phyloP scores from a whole-genome alignment of 2,888 invertebrate genomes.

The Sclerodermus sp. region DNA sequence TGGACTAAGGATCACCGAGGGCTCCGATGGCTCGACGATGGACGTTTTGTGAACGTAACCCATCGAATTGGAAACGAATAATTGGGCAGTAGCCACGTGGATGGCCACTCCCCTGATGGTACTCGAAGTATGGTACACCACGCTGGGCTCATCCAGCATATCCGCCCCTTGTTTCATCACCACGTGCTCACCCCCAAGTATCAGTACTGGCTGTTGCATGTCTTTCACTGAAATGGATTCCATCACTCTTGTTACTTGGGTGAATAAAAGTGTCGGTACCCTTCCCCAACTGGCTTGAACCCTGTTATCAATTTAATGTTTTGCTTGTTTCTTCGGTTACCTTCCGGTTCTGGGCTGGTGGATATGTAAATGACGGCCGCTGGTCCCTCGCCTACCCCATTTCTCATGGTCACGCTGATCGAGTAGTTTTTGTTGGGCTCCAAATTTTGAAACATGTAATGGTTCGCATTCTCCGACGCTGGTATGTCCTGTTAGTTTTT shows the following conservation, averaged over 20 bases:
- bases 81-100: constrained; percentile 70
- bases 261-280: too few species aligned
- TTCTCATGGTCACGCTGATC: constrained; percentile 78
- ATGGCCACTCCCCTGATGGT: constrained; percentile 72
- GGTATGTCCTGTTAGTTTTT: constrained; percentile 68
- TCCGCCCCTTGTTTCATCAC: constrained; percentile 70
- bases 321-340: constrained; percentile 59
- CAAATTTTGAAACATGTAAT: constrained; percentile 78
- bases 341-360: constrained; percentile 69
- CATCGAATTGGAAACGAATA: constrained; percentile 77
- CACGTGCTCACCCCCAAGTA: constrained; percentile 70
- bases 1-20: constrained; percentile 61
- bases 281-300: too few species aligned
- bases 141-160: constrained; percentile 69
- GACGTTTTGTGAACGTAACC: constrained; percentile 65
- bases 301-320: neutral
- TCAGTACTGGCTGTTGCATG: constrained; percentile 69
- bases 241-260: too few species aligned
- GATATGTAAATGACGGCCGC: constrained; percentile 66
- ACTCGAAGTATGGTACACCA: constrained; percentile 66
- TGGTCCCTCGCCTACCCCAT: constrained; percentile 80
- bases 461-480: constrained; percentile 66
- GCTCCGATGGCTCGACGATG: constrained; percentile 38
- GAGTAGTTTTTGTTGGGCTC: constrained; percentile 73
- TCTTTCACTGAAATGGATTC: constrained; percentile 67